Base-by-base conservation (phyloP, 2,113 vertebrate genomes). In the Brevimyrus niger region DNA sequence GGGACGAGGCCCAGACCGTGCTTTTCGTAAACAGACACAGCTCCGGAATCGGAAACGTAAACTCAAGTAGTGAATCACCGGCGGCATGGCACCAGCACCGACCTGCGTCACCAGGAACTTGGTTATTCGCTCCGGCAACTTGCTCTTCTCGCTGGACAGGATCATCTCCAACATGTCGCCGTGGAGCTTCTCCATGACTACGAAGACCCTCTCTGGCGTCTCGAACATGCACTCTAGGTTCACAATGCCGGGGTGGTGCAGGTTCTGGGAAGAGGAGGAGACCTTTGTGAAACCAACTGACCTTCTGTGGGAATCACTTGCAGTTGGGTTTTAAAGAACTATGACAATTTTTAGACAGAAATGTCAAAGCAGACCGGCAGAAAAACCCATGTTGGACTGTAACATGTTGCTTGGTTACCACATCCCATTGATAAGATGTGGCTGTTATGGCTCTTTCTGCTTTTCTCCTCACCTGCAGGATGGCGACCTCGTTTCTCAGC, bases 151-250 rank as follows among this genome's bases (percentile, higher is more conserved):
- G 58, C 98, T 99, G 76, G 98, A 99, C 44, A 99, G 95, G 93
- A 99, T 99, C 98, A 99, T 99, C 94, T 99, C 98, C 93, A 99
- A 93, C 98, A 99, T 99, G 94, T 99, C 98, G 2, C 98, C 98
- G 4, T 99, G 98, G 73, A 99, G 96, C 93, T 99, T 99, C 94
- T 99, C 98, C 98, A 99, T 99, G 90, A 99, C 98, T 19, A 99
- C 98, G 93, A 99, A 99, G 89, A 99, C 98, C 50, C 98, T 95
- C 93, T 99, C 98, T 0, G 97, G 98, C 0, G 98, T 99, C 95
- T 99, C 98, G 91, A 99, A 99, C 98, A 99, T 99, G 90, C 98
- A 98, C 95, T 99, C 98, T 95, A 99, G 95, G 94, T 99, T 99
- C 88, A 99, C 98, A 89, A 99, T 99, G 80, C 98, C 98, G 91